Evolutionary conservation across 1,140 invertebrate genomes (phyloP).

Genomic region (Subanguina moxae): DNA sequence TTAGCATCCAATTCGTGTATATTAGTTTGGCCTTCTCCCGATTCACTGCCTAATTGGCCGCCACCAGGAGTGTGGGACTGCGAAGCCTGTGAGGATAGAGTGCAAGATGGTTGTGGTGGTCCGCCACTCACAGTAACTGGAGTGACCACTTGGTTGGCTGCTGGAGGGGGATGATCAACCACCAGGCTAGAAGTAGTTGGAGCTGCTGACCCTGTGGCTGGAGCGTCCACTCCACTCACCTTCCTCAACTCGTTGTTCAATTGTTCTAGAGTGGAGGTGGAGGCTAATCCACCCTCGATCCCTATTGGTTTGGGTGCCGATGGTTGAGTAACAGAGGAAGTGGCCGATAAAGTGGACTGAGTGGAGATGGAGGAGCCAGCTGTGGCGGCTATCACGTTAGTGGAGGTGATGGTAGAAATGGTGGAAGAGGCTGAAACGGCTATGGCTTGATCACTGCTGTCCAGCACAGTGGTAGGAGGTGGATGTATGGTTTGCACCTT

Average conservation of each 20-base stretch:
- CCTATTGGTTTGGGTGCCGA: not conserved
- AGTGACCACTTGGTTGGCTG: not conserved
- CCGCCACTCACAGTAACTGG: not conserved
- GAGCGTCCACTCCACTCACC: constrained; percentile 35
- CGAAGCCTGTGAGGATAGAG: not conserved
- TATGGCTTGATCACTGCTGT: constrained; percentile 1
- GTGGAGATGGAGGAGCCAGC: constrained; percentile 13
- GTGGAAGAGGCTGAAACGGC: constrained; percentile 19
- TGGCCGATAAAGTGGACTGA: constrained; percentile 9
- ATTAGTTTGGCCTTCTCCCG: constrained; percentile 22
- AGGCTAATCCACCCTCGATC: not conserved
- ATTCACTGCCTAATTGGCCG: too few species aligned
- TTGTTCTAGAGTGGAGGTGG: constrained; percentile 7
- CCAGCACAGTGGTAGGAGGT: not conserved
- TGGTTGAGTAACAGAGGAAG: not conserved
- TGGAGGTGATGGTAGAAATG: constrained; percentile 25
- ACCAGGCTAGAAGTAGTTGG: not conserved
- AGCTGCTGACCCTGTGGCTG: constrained; percentile 3
- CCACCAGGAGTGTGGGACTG: constrained; percentile 25
- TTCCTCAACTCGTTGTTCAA: constrained; percentile 32
- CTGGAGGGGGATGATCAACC: not conserved
- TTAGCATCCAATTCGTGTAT: constrained; percentile 35
- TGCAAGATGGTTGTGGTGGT: not conserved
- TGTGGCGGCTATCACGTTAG: not conserved
- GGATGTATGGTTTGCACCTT: constrained; percentile 19